A percentile compares a stretch with the other conserved stretches of the same genome.
These are phyloP conservation scores for Brachyptera risi DNA, from an alignment of 2,888 invertebrate genomes.

Conservation along the genomic window DNA sequence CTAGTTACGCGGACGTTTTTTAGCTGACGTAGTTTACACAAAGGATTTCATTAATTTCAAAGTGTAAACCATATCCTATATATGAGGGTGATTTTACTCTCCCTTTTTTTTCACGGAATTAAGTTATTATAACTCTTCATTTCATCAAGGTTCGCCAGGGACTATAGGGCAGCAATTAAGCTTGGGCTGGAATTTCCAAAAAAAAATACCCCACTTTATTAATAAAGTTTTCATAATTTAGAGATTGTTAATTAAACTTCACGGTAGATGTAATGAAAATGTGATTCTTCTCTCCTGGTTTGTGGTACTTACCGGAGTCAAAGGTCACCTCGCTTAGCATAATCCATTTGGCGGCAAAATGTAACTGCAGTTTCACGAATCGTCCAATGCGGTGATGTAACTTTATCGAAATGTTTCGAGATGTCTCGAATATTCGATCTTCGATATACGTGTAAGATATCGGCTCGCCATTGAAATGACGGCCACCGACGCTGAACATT, in stretches of 20 bases:
- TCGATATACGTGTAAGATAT: slow-evolving; percentile 67
- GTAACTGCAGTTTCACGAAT: slow-evolving; percentile 72
- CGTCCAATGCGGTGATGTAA: slow-evolving; percentile 76
- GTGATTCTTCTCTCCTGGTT: too few species aligned
- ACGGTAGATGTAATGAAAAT: neutral
- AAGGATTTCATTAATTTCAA: too few species aligned
- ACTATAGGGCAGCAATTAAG: too few species aligned
- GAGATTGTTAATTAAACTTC: slow-evolving; percentile 11
- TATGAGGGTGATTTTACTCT: too few species aligned
- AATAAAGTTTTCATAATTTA: slow-evolving; percentile 13
- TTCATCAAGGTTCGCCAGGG: too few species aligned
- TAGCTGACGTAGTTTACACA: too few species aligned
- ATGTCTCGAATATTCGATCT: slow-evolving; percentile 73
- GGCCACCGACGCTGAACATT: slow-evolving; percentile 77
- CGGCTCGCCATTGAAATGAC: slow-evolving; percentile 71
- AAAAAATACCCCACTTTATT: too few species aligned
- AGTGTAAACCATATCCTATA: slow-evolving; percentile 2
- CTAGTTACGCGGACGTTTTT: too few species aligned
- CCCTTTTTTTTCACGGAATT: too few species aligned
- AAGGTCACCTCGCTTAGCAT: slow-evolving; percentile 87
- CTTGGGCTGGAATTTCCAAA: too few species aligned
- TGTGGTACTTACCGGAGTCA: slow-evolving; percentile 61
- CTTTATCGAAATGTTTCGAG: slow-evolving; percentile 76
- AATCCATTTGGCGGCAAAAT: slow-evolving; percentile 81
- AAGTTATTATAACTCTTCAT: too few species aligned